Percentiles rank a stretch among this genome's conserved stretches.
Conservation (phyloP, 2,888 invertebrate genomes). For the Eurois occulta region DNA sequence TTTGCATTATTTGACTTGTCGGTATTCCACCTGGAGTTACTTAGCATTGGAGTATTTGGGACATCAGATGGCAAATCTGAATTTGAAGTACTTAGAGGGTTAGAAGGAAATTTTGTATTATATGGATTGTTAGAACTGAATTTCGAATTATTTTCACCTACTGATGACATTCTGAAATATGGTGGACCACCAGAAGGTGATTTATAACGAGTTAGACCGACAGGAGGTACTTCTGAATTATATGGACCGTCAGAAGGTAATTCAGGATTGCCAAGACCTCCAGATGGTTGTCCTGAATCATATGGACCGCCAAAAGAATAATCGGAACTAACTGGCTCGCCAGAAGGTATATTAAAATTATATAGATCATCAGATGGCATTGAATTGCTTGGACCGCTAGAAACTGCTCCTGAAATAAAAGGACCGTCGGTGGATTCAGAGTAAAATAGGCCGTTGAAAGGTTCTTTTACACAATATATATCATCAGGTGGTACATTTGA, state of each 20-base stretch:
- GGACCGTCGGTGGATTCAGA: too few species aligned
- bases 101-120: constrained; percentile 4
- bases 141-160: neutral
- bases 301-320: neutral
- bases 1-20: neutral
- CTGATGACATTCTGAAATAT: neutral
- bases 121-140: neutral
- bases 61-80: neutral
- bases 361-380: neutral
- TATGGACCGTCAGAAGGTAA: neutral
- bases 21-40: neutral
- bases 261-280: neutral
- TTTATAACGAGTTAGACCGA: neutral
- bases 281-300: constrained; percentile 2
- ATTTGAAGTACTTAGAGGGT: neutral
- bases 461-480: neutral
- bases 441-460: neutral
- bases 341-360: neutral
- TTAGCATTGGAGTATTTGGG: neutral
- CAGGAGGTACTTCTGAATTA: constrained; percentile 1
- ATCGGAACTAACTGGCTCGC: neutral
- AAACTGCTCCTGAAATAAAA: neutral
- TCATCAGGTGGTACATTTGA: neutral
- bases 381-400: neutral
- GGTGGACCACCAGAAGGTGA: neutral